These are phyloP conservation scores for Parthenolecanium corni DNA, from an alignment of 2,888 invertebrate species.

Conservation along the genomic window DNA sequence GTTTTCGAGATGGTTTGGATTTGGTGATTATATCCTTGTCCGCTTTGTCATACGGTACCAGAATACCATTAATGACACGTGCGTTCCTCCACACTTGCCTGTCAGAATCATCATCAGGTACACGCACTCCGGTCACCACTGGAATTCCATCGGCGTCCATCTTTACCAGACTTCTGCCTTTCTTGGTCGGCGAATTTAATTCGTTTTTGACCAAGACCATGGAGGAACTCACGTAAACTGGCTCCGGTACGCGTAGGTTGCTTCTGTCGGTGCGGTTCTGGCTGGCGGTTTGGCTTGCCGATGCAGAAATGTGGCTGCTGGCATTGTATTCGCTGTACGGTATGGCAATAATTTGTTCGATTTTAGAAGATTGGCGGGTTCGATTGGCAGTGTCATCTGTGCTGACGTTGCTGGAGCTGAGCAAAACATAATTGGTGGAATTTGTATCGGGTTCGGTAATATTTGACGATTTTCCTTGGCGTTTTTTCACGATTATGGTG, in stretches of 20 bases:
- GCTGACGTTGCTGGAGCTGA: too few species aligned
- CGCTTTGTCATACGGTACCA: constrained; percentile 49
- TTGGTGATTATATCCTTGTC: constrained; percentile 26
- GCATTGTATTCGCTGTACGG: too few species aligned
- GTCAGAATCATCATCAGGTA: constrained; percentile 73
- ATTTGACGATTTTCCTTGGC: constrained; percentile 37
- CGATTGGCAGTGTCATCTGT: too few species aligned
- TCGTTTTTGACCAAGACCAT: constrained; percentile 47
- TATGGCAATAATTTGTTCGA: too few species aligned
- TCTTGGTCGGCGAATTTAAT: constrained; percentile 46
- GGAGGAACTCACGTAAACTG: constrained; percentile 56
- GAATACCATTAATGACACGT: constrained; percentile 70
- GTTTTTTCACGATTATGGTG: constrained; percentile 62
- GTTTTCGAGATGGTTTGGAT: constrained; percentile 16
- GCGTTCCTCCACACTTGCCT: constrained; percentile 79
- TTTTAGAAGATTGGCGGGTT: too few species aligned
- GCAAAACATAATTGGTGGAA: not conserved
- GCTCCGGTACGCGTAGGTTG: constrained; percentile 46
- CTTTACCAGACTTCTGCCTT: constrained; percentile 52
- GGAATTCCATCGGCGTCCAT: constrained; percentile 62
- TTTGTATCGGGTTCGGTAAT: constrained; percentile 3
- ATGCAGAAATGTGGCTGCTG: not conserved
- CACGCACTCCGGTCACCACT: constrained; percentile 66
- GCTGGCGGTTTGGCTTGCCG: constrained; percentile 11
- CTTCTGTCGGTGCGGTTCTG: constrained; percentile 14